phyloP scores from a whole-genome alignment of 1,140 invertebrate genomes.

The silkworm (Bombyx mori) region DNA sequence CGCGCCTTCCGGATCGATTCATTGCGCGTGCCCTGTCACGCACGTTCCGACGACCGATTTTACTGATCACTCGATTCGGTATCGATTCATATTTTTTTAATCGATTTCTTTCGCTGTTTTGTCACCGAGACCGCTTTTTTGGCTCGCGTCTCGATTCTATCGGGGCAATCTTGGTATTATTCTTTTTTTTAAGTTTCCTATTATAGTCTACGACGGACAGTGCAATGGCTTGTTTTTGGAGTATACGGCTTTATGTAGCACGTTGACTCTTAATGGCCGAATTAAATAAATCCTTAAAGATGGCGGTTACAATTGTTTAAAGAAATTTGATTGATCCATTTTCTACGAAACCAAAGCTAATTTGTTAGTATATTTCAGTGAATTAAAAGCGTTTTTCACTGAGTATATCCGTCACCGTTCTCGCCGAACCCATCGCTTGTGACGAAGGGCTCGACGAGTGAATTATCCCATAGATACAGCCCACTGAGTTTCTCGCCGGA shows the following conservation, averaged over 20 bases:
- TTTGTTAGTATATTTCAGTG: too few species aligned
- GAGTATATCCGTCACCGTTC: too few species aligned
- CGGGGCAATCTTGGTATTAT: constrained; percentile 28
- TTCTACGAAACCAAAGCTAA: too few species aligned
- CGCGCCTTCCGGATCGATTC: constrained; percentile 37
- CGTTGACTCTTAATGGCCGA: constrained; percentile 29
- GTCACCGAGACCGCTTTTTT: constrained; percentile 32
- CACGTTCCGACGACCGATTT: constrained; percentile 30
- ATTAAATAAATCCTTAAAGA: constrained; percentile 17
- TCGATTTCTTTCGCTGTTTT: constrained; percentile 21
- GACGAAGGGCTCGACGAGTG: too few species aligned
- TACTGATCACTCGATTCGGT: constrained; percentile 27
- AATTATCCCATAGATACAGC: too few species aligned
- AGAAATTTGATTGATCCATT: not conserved
- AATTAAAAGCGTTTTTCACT: too few species aligned
- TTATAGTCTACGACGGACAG: constrained; percentile 20
- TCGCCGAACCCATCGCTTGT: too few species aligned
- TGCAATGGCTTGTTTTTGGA: constrained; percentile 25
- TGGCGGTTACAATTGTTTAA: constrained; percentile 24
- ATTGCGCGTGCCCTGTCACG: constrained; percentile 43
- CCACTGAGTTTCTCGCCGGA: too few species aligned
- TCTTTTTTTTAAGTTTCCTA: constrained; percentile 28
- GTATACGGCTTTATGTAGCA: constrained; percentile 22
- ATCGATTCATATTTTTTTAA: constrained; percentile 41
- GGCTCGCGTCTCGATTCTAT: constrained; percentile 29